These are phyloP conservation scores for Alfaro cultratus DNA, from an alignment of 2,797 vertebrate species.

Conservation along the genomic window DNA sequence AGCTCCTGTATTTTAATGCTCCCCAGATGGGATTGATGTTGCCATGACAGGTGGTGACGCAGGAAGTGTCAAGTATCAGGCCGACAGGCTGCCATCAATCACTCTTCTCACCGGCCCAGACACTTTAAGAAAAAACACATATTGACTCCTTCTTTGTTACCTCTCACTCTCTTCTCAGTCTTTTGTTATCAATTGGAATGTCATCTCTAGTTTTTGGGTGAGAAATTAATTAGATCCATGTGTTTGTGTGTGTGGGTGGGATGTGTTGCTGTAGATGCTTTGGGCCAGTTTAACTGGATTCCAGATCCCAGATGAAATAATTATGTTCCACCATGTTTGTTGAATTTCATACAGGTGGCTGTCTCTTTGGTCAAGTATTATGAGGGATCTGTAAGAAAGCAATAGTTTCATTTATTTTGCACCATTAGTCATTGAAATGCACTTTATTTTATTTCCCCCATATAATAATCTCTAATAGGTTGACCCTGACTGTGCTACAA, in stretches of 20 bases:
- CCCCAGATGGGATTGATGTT: constrained; percentile 74
- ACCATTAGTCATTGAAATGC: neutral
- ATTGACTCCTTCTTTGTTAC: constrained; percentile 36
- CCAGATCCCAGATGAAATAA: neutral
- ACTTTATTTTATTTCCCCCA: neutral
- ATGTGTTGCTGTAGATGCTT: neutral
- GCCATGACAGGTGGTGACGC: constrained; percentile 71
- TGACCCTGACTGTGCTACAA: neutral
- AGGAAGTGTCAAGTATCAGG: constrained; percentile 71
- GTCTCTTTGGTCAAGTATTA: neutral
- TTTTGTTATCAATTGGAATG: neutral
- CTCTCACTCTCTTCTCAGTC: neutral
- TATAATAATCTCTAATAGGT: too few species aligned
- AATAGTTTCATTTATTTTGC: neutral
- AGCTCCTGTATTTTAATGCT: constrained; percentile 70
- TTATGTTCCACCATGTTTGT: constrained; percentile 7
- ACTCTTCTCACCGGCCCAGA: constrained; percentile 56
- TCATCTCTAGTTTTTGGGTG: constrained; percentile 3
- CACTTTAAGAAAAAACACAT: constrained; percentile 39
- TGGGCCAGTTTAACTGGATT: constrained; percentile 13
- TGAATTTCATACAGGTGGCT: neutral
- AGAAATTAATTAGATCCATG: neutral
- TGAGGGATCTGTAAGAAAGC: neutral
- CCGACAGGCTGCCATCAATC: constrained; percentile 73
- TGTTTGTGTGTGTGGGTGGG: neutral